A percentile compares a stretch with the other conserved stretches of the same genome.
Evolutionary conservation across 2,113 vertebrate genomes (phyloP).

Genomic region (Parus major): DNA sequence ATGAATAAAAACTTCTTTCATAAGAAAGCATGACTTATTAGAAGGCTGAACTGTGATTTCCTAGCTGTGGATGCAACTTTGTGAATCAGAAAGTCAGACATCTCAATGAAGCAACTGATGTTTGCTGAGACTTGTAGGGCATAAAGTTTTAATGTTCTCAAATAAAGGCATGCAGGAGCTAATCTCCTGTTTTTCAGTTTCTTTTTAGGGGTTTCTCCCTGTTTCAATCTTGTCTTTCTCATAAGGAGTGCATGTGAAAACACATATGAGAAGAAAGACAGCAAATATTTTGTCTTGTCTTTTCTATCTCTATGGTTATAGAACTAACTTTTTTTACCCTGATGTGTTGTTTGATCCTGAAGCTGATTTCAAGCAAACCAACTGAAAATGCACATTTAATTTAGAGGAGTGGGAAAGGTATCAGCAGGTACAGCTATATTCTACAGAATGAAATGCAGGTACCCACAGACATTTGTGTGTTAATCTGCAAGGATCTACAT

Average conservation of each 20-base stretch:
- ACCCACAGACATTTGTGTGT: background rate
- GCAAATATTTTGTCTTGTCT: background rate
- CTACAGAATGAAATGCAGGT: background rate
- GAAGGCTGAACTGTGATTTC: background rate
- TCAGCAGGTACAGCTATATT: background rate
- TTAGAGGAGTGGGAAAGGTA: background rate
- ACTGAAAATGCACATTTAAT: background rate
- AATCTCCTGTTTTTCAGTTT: background rate
- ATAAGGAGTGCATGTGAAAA: background rate
- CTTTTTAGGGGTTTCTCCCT: background rate
- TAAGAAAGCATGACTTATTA: background rate
- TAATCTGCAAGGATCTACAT: background rate
- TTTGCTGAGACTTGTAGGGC: background rate
- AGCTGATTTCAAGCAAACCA: background rate
- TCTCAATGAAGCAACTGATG: background rate
- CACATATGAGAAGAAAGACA: background rate
- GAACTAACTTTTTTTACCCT: background rate
- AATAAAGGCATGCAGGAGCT: background rate
- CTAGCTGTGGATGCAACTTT: background rate
- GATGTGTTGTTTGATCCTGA: background rate
- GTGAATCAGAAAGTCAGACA: background rate
- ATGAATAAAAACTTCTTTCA: conserved; percentile 18
- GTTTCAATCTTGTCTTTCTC: background rate
- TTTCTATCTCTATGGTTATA: background rate
- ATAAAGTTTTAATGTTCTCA: background rate